A percentile compares a stretch with the other conserved stretches of the same genome.
Evolutionary conservation across 2,113 vertebrate genomes (phyloP).

Genomic region (Hippocampus guttulatus): DNA sequence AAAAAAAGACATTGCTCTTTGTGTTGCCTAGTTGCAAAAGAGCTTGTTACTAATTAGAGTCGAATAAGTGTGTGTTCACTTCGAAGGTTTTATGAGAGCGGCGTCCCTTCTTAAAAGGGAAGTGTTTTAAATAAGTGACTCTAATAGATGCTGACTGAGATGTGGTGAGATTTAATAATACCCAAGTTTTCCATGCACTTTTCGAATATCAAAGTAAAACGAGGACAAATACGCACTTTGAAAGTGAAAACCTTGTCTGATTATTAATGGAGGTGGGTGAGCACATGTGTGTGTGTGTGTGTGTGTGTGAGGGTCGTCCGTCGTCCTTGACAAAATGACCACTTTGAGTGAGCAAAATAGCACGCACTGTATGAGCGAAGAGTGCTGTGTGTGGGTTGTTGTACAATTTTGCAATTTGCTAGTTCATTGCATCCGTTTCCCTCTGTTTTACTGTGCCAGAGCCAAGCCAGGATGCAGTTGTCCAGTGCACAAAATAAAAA

Average conservation of each 20-base stretch:
- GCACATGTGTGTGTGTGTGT: conserved; percentile 8
- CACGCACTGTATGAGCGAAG: conserved; percentile 34
- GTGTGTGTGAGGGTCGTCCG: conserved; percentile 20
- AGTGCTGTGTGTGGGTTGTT: conserved; percentile 33
- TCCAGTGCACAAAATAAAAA: conserved; percentile 4
- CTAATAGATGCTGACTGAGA: too few species aligned
- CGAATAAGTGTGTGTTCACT: too few species aligned
- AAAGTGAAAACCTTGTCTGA: not conserved
- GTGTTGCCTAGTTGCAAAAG: too few species aligned
- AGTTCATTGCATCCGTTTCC: conserved; percentile 31
- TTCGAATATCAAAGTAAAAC: not conserved
- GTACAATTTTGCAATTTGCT: conserved; percentile 22
- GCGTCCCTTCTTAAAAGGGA: too few species aligned
- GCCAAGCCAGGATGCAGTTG: not conserved
- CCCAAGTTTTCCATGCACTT: not conserved
- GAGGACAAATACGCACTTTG: not conserved
- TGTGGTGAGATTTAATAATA: too few species aligned
- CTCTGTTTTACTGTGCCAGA: conserved; percentile 4
- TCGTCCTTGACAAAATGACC: conserved; percentile 32
- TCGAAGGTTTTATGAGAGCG: too few species aligned
- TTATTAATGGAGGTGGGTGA: not conserved
- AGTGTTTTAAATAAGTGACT: too few species aligned
- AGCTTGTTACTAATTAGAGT: too few species aligned
- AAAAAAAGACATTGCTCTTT: too few species aligned
- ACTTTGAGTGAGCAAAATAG: conserved; percentile 37